Evolutionary conservation across 64 coral and sea anemone genomes (phyloP).

Genomic region (Platygyra sinensis): DNA sequence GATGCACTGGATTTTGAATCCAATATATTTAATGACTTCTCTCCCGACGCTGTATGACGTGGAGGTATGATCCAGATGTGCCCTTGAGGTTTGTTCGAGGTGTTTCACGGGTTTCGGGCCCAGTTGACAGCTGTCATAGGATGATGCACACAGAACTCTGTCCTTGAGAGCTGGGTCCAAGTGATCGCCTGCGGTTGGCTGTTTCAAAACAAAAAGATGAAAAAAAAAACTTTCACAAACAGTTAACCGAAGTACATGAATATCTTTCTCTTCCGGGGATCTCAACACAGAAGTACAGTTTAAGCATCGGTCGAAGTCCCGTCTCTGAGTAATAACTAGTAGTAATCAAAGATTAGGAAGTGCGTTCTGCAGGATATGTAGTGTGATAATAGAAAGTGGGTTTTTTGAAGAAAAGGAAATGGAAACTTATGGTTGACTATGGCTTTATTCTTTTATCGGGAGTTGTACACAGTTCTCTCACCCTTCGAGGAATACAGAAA

Average conservation of each 20-base stretch:
- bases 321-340: too few relatives aligned
- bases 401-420: too few relatives aligned
- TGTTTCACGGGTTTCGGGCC: background rate
- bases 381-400: too few relatives aligned
- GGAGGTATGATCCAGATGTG: background rate
- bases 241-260: background rate
- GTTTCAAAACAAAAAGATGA: background rate
- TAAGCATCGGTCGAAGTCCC: background rate
- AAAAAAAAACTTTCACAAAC: too few relatives aligned
- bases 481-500: too few relatives aligned
- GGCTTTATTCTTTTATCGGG: too few relatives aligned
- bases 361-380: too few relatives aligned
- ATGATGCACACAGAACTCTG: constrained; percentile 63
- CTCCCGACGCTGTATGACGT: background rate
- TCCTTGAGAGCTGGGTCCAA: constrained; percentile 41
- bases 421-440: too few relatives aligned
- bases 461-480: too few relatives aligned
- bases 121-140: background rate
- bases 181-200: constrained; percentile 56
- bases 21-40: background rate
- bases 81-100: background rate
- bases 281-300: background rate
- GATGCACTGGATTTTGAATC: background rate
- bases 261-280: background rate
- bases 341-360: too few relatives aligned